Evolutionary conservation across 1,140 invertebrate species (phyloP), one percentile per base, ranked within the genome.

Genomic region (Asobara japonica): DNA sequence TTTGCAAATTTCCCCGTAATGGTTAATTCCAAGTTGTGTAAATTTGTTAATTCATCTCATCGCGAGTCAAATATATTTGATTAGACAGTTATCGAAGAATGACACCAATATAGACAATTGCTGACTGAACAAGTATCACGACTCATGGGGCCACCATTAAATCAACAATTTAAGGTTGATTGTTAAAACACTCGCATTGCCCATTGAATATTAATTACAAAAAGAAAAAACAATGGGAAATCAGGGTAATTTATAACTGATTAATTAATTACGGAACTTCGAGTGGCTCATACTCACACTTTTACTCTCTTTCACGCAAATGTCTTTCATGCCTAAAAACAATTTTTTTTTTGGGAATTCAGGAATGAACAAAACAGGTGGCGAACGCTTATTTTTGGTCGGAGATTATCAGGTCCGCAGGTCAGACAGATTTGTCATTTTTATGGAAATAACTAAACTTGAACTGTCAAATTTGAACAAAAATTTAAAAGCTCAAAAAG

Each of bases 41-140:
- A 45, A 45, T 45, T 45, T 45, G 11, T n/a, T n/a, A 79, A 79
- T 76, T 80, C 82, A n/a, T 45, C 81, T 75, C 79, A 78, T 79
- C 80, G 81, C 77, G 75, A 78, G 76, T 82, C 79, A 74, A 10
- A 22, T 79, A 84, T 83, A 84, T 85, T 80, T 81, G 79, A 83
- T 84, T 86, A 86, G 81, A 86, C 84, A 85, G 80, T 85, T 85
- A 86, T 86, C 79, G 83, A 85, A 85, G 85, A 85, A 82, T 86
- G 82, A 86, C 84, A 86, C 79, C 82, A 77, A 85, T 84, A 87
- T 86, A 86, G 83, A 87, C 81, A 83, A 85, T 83, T 82, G 80
- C 84, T 82, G 80, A 83, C 78, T 84, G 83, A 81, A 84, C 80
- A 81, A 83, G 83, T 83, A 84, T 86, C 79, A 83, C 80, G 78